phyloP scores from a whole-genome alignment of 2,888 invertebrate species.

The Ditula angustiorana region DNA sequence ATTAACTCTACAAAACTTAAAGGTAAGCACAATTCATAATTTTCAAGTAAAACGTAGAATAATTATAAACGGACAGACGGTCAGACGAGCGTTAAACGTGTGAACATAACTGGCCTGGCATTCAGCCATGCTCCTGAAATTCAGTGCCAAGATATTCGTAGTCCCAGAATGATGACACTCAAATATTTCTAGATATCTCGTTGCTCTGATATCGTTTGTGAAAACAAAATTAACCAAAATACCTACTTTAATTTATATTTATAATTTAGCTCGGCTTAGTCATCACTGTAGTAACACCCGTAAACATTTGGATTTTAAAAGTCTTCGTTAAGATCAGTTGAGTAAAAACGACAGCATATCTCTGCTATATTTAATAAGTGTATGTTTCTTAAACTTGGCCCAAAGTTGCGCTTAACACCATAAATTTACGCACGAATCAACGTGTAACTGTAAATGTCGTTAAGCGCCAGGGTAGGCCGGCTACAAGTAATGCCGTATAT shows the following conservation, averaged over 20 bases:
- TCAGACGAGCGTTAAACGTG: constrained; percentile 59
- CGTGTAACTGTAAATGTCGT: no score
- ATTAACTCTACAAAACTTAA: background rate
- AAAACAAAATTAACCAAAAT: constrained; percentile 25
- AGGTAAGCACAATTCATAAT: background rate
- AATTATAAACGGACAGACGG: constrained; percentile 13
- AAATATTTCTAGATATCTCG: constrained; percentile 43
- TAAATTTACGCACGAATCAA: no score
- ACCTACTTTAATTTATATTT: background rate
- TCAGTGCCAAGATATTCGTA: constrained; percentile 75
- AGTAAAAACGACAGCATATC: no score
- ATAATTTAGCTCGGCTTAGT: background rate
- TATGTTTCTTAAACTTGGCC: no score
- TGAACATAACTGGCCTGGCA: constrained; percentile 68
- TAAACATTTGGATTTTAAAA: no score
- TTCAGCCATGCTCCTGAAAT: constrained; percentile 74
- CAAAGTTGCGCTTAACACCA: no score
- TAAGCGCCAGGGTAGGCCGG: no score
- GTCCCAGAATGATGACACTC: constrained; percentile 62
- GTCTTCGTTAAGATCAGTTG: no score
- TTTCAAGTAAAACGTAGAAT: constrained; percentile 21
- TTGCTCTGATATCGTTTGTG: constrained; percentile 20
- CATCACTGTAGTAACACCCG: no score
- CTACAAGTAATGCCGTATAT: no score
- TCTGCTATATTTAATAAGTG: no score